Evolutionary conservation across 2,113 vertebrate species (phyloP).

Genomic region (Myodes glareolus): DNA sequence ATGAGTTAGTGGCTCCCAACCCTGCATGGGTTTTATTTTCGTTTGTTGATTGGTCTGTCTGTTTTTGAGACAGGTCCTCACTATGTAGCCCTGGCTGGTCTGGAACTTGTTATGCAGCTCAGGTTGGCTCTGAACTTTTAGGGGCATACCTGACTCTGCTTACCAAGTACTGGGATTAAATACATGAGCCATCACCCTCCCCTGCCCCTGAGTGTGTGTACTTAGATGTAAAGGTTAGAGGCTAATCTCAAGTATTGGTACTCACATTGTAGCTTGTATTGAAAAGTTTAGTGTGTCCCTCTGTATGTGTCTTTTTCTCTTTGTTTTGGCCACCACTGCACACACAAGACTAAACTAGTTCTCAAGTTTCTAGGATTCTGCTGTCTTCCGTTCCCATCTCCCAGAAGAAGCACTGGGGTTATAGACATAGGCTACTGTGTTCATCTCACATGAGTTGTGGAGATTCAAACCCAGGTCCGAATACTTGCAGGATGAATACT

Average conservation of each 20-base stretch:
- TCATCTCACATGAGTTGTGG: not conserved
- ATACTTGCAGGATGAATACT: not conserved
- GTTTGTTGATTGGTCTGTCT: not conserved
- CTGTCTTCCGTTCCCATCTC: not conserved
- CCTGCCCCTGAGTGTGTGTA: not conserved
- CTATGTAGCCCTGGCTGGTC: no score
- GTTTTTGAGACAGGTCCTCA: not conserved
- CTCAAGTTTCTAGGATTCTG: no score
- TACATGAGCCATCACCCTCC: not conserved
- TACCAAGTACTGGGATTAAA: not conserved
- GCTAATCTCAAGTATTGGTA: not conserved
- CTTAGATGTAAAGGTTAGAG: not conserved
- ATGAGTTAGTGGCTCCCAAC: not conserved
- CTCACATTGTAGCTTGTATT: no score
- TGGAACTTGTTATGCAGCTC: no score
- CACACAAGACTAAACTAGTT: not conserved
- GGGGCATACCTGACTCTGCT: not conserved
- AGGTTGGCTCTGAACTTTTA: not conserved
- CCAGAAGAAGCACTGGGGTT: not conserved
- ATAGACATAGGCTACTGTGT: not conserved
- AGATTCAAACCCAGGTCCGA: not conserved
- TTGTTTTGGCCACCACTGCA: not conserved
- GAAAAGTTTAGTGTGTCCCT: not conserved
- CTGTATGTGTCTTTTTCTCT: not conserved
- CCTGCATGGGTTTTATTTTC: not conserved